Conservation (phyloP, 2,113 vertebrate species). For the Brachyhypopomus gauderio region DNA sequence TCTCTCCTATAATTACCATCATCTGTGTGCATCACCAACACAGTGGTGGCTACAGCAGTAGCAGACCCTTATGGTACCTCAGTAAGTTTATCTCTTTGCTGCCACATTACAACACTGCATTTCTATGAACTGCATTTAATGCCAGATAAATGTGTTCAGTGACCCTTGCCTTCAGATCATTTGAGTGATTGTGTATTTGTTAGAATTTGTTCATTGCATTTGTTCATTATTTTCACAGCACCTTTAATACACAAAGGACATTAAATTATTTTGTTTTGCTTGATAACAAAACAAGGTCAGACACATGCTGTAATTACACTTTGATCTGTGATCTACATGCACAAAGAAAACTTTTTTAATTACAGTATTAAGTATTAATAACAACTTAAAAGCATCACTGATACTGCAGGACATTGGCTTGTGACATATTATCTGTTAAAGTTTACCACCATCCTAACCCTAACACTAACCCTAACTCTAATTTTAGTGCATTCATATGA, state of each 20-base stretch:
- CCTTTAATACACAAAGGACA: too few species aligned
- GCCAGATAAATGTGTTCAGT: constrained; percentile 35
- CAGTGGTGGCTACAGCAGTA: constrained; percentile 42
- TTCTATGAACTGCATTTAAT: constrained; percentile 17
- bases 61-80: constrained; percentile 31
- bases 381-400: not conserved
- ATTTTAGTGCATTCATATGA: constrained; percentile 4
- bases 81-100: constrained; percentile 41
- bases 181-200: constrained; percentile 36
- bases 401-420: not conserved
- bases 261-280: constrained; percentile 28
- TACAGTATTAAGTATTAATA: constrained; percentile 5
- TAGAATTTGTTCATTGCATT: constrained; percentile 31
- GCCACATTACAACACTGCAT: constrained; percentile 24
- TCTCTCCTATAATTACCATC: constrained; percentile 47
- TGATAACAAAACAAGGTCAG: constrained; percentile 7
- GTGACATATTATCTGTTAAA: not conserved
- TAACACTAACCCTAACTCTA: too few species aligned
- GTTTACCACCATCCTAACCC: not conserved
- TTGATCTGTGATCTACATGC: constrained; percentile 2
- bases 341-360: not conserved
- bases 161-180: constrained; percentile 41
- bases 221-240: constrained; percentile 14
- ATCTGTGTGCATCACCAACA: constrained; percentile 42
- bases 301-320: constrained; percentile 9